Conservation (phyloP, 2,888 invertebrate genomes). For the Eugnorisma glareosa region DNA sequence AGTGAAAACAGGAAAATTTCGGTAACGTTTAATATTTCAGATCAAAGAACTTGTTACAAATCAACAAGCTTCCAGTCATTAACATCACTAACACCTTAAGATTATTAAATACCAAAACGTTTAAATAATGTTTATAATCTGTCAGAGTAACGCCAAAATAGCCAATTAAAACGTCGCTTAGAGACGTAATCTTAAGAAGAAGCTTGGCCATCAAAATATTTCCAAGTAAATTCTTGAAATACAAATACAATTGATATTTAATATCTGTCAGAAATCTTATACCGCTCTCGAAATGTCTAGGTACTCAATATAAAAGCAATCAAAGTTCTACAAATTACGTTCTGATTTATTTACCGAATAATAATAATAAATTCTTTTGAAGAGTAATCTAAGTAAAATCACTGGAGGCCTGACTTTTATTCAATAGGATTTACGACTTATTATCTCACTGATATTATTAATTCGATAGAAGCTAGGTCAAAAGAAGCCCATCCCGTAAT, state of each 20-base stretch:
- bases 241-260: constrained; percentile 26
- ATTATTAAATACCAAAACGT: not conserved
- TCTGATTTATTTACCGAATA: constrained; percentile 25
- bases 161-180: constrained; percentile 8
- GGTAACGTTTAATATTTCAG: not conserved
- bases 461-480: not conserved
- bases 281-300: constrained; percentile 8
- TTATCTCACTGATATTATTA: not conserved
- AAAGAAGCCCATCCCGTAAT: not conserved
- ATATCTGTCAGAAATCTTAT: constrained; percentile 28
- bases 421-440: not conserved
- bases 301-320: constrained; percentile 31
- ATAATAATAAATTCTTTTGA: constrained; percentile 20
- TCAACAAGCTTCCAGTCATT: not conserved
- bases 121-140: constrained; percentile 9
- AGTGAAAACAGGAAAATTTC: not conserved
- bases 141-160: not conserved
- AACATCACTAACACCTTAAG: not conserved
- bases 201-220: constrained; percentile 20
- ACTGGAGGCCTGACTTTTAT: not conserved
- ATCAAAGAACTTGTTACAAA: not conserved
- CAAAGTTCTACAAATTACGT: constrained; percentile 13
- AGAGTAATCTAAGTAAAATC: not conserved
- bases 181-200: constrained; percentile 13
- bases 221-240: constrained; percentile 10